Conservation (phyloP, 2,113 vertebrate species). For the Podocnemis expansa region DNA sequence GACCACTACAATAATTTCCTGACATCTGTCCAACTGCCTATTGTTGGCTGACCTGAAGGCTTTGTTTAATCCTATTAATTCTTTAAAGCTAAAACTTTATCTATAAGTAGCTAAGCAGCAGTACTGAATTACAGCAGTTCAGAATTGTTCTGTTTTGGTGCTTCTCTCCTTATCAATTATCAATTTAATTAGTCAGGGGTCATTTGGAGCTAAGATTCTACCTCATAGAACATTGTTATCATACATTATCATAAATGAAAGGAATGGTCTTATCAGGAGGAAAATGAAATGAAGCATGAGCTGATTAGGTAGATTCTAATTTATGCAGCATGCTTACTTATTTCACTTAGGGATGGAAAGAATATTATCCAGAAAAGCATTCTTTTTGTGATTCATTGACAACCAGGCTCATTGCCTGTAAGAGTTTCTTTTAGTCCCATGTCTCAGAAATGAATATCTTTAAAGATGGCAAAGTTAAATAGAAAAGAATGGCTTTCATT, state of each 20-base stretch:
- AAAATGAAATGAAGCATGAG: neutral
- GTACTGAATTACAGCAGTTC: neutral
- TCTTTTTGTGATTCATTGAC: neutral
- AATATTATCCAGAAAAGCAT: neutral
- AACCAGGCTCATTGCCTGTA: fast-evolving
- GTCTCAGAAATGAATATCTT: neutral
- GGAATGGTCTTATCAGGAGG: neutral
- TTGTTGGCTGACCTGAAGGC: neutral
- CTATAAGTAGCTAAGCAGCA: neutral
- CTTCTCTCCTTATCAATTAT: neutral
- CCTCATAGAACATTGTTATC: fast-evolving
- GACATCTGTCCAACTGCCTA: conserved; percentile 24
- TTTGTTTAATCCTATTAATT: neutral
- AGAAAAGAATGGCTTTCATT: neutral
- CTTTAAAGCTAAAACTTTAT: neutral
- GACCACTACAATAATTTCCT: neutral
- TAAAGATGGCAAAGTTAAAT: neutral
- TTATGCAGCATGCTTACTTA: neutral
- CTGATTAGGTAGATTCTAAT: fast-evolving
- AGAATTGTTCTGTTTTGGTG: neutral
- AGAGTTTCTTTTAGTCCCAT: neutral
- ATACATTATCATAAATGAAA: neutral
- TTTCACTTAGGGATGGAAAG: neutral
- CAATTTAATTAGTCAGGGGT: fast-evolving
- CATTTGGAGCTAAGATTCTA: neutral